Evolutionary conservation across 1,140 invertebrate species (phyloP).

Genomic region (Oryctes rhinoceros): DNA sequence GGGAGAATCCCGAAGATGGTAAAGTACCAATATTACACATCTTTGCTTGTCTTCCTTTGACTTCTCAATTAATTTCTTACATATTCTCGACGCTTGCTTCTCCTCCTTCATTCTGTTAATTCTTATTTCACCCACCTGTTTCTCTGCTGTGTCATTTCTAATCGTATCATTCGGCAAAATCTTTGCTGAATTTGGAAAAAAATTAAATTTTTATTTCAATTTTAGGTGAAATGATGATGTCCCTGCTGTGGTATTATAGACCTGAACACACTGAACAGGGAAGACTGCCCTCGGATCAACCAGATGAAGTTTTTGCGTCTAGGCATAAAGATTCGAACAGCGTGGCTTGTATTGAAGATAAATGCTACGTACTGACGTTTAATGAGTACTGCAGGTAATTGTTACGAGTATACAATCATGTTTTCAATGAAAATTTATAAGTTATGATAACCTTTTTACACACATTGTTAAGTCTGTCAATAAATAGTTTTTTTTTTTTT

Average conservation of each 20-base stretch:
- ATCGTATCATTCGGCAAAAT: too few relatives aligned
- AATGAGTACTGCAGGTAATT: slow-evolving; percentile 95
- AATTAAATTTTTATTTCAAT: neutral
- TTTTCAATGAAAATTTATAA: too few relatives aligned
- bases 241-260: slow-evolving; percentile 95
- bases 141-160: too few relatives aligned
- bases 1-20: slow-evolving; percentile 95
- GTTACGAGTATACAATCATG: neutral
- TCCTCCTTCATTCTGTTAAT: too few relatives aligned
- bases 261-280: slow-evolving; percentile 96
- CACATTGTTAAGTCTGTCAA: too few relatives aligned
- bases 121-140: too few relatives aligned
- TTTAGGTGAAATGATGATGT: slow-evolving; percentile 96
- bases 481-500: too few relatives aligned
- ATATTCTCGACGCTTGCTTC: too few relatives aligned
- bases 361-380: slow-evolving; percentile 95
- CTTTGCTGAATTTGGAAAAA: too few relatives aligned
- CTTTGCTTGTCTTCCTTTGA: too few relatives aligned
- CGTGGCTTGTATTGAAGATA: slow-evolving; percentile 97
- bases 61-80: too few relatives aligned
- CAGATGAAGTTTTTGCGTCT: slow-evolving; percentile 94
- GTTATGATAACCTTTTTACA: too few relatives aligned
- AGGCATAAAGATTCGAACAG: slow-evolving; percentile 93
- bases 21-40: slow-evolving; percentile 37
- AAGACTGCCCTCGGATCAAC: slow-evolving; percentile 77